Conservation (phyloP, 2,888 invertebrate species). For the Sipha maydis region DNA sequence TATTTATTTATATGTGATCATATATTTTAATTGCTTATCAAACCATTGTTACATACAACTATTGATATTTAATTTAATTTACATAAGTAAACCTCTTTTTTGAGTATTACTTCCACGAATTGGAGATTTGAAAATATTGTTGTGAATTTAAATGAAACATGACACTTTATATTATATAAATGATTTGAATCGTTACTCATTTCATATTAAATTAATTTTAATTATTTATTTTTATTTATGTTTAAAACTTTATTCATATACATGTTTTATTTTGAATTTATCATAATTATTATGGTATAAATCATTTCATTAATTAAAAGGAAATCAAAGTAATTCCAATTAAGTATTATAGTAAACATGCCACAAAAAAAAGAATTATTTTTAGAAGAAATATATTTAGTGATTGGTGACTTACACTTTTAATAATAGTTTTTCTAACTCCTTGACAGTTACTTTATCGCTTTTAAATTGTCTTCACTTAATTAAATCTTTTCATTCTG, state of each 20-base stretch:
- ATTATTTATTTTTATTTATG: not conserved
- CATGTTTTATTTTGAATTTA: not conserved
- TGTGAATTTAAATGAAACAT: no score
- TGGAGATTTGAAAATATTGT: no score
- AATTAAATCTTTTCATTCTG: constrained; percentile 4
- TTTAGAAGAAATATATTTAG: constrained; percentile 2
- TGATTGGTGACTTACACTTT: constrained; percentile 24
- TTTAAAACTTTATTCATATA: not conserved
- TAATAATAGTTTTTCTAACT: not conserved
- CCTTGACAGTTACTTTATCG: constrained; percentile 39
- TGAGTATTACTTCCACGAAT: no score
- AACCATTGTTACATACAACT: no score
- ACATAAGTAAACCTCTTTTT: no score
- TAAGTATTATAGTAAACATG: constrained; percentile 2
- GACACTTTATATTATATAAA: no score
- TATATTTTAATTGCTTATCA: no score
- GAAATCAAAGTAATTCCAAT: not conserved
- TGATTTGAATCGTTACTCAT: not conserved
- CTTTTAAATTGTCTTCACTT: constrained; percentile 37
- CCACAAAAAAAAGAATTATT: not conserved
- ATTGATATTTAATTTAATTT: no score
- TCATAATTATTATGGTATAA: not conserved
- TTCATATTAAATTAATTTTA: not conserved
- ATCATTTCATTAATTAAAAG: not conserved
- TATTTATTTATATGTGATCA: no score